Evolutionary conservation across 2,888 invertebrate genomes (phyloP), one percentile per base, ranked within the genome.

Genomic region (Geophilus truncorum): DNA sequence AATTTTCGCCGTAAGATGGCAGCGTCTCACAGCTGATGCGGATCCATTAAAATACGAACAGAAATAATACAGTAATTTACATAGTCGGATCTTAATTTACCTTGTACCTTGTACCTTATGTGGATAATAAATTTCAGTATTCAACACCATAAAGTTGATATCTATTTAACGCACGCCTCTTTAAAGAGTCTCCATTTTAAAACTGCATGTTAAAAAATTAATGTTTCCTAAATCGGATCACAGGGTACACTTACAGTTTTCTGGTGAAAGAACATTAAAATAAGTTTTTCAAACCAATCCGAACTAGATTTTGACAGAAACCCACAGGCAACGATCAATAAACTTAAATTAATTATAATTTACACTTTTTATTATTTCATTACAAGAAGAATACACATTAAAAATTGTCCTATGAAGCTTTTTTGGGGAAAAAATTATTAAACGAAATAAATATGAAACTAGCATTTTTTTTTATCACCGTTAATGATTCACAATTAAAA

Each of bases 281-380:
- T 34, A 34, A 1, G n/a, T n/a, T 10, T 40, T 9, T 15, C 40
- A 40, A 40, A n/a, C 36, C 36, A n/a, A 3, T 12, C 40, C 40
- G 4, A 15, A 40, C n/a, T n/a, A n/a, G 40, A 40, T n/a, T 40
- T 12, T 10, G n/a, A 40, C n/a, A 40, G 12, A 40, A 12, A 40
- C n/a, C n/a, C 15, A 4, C 12, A 9, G 1, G 12, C n/a, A 0
- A 10, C 15, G 40, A 40, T 40, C 40, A 40, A 40, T 40, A 40
- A 40, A 40, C 7, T 40, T 7, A 7, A 40, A 15, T 10, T 10
- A 40, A 62, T 62, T 62, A 62, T 62, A 62, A 62, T 62, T 62
- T 62, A 62, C 57, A 62, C 57, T 62, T 62, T 62, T 62, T 62
- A 62, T 62, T 62, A 62, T 62, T 62, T 62, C 57, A 62, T 62